Base-by-base conservation (phyloP, 2,113 vertebrate species). In the Hipposideros armiger region DNA sequence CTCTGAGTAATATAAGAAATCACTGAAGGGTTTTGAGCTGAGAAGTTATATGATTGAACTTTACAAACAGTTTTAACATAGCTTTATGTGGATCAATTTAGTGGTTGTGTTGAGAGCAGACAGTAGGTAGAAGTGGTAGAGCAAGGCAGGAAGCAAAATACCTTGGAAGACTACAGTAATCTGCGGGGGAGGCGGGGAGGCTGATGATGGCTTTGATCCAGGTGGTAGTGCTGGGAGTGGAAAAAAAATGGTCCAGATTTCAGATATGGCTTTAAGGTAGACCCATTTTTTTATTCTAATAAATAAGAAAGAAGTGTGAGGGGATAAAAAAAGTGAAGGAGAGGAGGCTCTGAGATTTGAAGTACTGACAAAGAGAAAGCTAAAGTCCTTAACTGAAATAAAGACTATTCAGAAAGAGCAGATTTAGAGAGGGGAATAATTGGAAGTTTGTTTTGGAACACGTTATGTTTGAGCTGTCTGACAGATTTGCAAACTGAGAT, bases 261-360 rank as follows among this genome's bases (percentile, higher is more conserved):
- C 62, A 67, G 16, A 47, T 77, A 80, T 60, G 52, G 32, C 64
- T 87, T 69, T 47, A 87, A 93, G 52, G 64, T 78, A 60, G 26
- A 78, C 9, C 14, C 13, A 2, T 4, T 32, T 52, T 47, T 80
- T 76, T 73, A 26, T 7, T 7, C 32, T 67, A 87, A 78, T 47
- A 87, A 77, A 28, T 28, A 81, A 22, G 28, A 70, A 69, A 73
- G 22, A 47, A 42, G 7, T n/a, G 6, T 40, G 15, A 66, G 16
- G 60, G 60, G 26, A 4, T 36, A 36, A 36, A 11, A 50, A 62
- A 62, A 72, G 30, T 52, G 24, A 76, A 76, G 3, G 47, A 77
- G 26, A 73, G 50, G 14, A 45, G 36, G 56, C 36, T 54, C n/a
- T 78, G 62, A 67, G 7, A 77, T 36, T 30, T 58, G 13, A 50